Evolutionary conservation across 2,888 invertebrate genomes (phyloP).

Genomic region (Agrotis ipsilon): DNA sequence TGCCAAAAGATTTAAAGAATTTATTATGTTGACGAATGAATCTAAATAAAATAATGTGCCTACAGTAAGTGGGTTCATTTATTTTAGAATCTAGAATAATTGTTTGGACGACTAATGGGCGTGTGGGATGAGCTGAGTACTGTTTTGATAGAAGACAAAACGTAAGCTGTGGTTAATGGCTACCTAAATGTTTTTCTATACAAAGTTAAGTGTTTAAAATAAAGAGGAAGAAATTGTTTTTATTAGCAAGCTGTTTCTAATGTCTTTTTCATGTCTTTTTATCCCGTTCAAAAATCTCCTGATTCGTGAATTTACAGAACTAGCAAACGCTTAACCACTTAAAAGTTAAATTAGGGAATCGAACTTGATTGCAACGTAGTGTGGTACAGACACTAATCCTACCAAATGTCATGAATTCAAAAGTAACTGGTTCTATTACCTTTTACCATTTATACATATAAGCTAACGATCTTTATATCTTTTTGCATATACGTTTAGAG

Average conservation of each 20-base stretch:
- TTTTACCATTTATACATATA: too few relatives aligned
- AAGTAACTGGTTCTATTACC: too few relatives aligned
- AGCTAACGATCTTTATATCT: too few relatives aligned
- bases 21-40: slow-evolving; percentile 29
- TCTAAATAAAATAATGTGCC: slow-evolving; percentile 14
- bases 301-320: neutral
- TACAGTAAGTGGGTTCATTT: slow-evolving; percentile 16
- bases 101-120: neutral
- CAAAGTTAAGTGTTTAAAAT: neutral
- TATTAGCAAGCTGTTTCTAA: neutral
- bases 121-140: neutral
- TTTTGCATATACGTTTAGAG: too few relatives aligned
- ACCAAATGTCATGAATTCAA: too few relatives aligned
- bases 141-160: neutral
- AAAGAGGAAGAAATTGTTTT: slow-evolving; percentile 13
- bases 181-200: neutral
- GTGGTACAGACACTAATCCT: too few relatives aligned
- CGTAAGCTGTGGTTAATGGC: neutral
- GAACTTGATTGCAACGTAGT: too few relatives aligned
- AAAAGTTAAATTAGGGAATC: too few relatives aligned
- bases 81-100: slow-evolving; percentile 17
- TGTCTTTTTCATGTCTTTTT: too few relatives aligned
- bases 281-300: neutral
- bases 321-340: neutral
- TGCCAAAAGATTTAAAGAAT: slow-evolving; percentile 48